Evolutionary conservation across 2,888 invertebrate species (phyloP).

Genomic region (Linnaemya vulpina): DNA sequence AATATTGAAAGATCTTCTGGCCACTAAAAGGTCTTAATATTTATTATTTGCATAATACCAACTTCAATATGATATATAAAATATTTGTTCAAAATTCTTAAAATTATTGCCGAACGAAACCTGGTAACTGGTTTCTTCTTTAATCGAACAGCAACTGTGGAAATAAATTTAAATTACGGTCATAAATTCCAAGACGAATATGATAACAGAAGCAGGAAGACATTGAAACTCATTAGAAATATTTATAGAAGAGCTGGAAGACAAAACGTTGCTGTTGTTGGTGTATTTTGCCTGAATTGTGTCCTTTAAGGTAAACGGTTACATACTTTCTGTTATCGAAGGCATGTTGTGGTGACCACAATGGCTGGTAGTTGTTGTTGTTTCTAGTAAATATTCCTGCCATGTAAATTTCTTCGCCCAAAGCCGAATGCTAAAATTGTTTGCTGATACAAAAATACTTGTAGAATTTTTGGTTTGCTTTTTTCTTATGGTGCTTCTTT

Average conservation of each 20-base stretch:
- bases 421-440: conserved; percentile 47
- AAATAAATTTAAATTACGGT: conserved; percentile 82
- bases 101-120: conserved; percentile 33
- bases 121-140: background rate
- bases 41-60: background rate
- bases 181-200: conserved; percentile 78
- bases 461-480: background rate
- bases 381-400: conserved; percentile 47
- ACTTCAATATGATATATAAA: conserved; percentile 15
- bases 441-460: conserved; percentile 13
- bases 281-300: conserved; percentile 10
- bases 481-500: conserved; percentile 14
- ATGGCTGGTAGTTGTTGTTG: conserved; percentile 23
- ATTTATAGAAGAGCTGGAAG: background rate
- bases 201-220: background rate
- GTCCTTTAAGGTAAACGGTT: background rate
- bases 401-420: conserved; percentile 54
- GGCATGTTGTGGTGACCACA: conserved; percentile 29
- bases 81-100: conserved; percentile 19
- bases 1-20: background rate
- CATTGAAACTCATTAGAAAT: conserved; percentile 13
- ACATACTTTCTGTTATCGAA: background rate
- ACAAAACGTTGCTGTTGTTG: conserved; percentile 3
- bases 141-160: conserved; percentile 65
- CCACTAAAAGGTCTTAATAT: background rate